Evolutionary conservation across 2,888 invertebrate genomes (phyloP).

Genomic region (Drosophila lutescens): DNA sequence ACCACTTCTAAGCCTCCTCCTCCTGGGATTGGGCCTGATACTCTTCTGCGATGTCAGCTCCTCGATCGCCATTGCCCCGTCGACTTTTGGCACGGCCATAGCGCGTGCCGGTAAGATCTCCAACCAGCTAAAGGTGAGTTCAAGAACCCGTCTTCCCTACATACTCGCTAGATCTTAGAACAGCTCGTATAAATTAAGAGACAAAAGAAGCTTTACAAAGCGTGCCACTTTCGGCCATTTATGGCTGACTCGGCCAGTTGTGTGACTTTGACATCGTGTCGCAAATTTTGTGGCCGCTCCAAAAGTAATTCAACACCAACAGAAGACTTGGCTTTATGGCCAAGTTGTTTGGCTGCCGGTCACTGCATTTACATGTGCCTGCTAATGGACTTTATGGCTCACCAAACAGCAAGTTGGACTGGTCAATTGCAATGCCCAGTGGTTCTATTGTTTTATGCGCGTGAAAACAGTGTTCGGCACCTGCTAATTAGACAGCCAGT

Average conservation of each 20-base stretch:
- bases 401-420: conserved; percentile 11
- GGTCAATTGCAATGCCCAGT: conserved; percentile 3
- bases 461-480: conserved; percentile 11
- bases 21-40: conserved; percentile 43
- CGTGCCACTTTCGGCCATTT: conserved; percentile 33
- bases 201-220: conserved; percentile 31
- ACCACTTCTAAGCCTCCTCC: conserved; percentile 36
- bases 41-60: conserved; percentile 57
- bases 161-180: not conserved
- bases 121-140: conserved; percentile 83
- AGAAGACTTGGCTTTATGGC: conserved; percentile 24
- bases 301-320: conserved; percentile 56
- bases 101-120: conserved; percentile 84
- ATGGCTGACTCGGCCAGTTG: conserved; percentile 36
- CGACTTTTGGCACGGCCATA: conserved; percentile 84
- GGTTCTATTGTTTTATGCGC: conserved; percentile 32
- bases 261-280: conserved; percentile 72
- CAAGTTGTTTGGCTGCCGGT: conserved; percentile 26
- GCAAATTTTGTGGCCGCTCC: conserved; percentile 62
- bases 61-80: conserved; percentile 83
- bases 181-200: conserved; percentile 11
- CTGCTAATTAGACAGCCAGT: conserved; percentile 18
- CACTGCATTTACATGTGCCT: conserved; percentile 65
- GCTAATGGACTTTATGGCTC: conserved; percentile 72
- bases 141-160: not conserved